phyloP scores from a whole-genome alignment of 2,888 invertebrate species.

The Camponotus fellah region DNA sequence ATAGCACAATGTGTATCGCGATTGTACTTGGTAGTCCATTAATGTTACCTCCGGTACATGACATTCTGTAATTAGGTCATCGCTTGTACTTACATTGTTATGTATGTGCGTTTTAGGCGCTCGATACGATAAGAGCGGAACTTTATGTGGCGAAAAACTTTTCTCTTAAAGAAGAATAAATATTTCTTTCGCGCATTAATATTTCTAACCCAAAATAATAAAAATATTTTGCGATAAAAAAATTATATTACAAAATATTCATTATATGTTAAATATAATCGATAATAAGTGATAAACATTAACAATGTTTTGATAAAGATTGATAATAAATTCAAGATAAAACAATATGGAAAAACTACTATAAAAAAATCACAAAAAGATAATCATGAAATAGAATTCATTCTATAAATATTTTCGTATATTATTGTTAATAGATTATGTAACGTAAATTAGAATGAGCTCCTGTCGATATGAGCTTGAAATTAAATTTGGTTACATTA shows the following conservation, averaged over 20 bases:
- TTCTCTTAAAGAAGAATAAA: not conserved
- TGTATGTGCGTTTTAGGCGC: conserved; percentile 52
- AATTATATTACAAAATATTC: not conserved
- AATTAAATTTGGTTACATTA: not conserved
- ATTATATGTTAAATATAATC: not conserved
- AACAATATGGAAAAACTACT: not conserved
- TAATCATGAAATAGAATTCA: not conserved
- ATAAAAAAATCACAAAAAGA: not conserved
- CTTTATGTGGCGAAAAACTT: conserved; percentile 19
- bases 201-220: not conserved
- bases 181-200: not conserved
- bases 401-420: not conserved
- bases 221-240: not conserved
- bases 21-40: conserved; percentile 67
- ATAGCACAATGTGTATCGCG: conserved; percentile 56
- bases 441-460: not conserved
- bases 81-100: conserved; percentile 58
- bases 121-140: conserved; percentile 6
- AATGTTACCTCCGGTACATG: conserved; percentile 65
- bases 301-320: not conserved
- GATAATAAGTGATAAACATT: not conserved
- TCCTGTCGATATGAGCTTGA: not conserved
- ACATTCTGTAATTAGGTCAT: conserved; percentile 72
- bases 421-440: not conserved
- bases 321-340: not conserved